Conservation (phyloP, 2,797 vertebrate genomes). For the Syngnathus rostellatus region DNA sequence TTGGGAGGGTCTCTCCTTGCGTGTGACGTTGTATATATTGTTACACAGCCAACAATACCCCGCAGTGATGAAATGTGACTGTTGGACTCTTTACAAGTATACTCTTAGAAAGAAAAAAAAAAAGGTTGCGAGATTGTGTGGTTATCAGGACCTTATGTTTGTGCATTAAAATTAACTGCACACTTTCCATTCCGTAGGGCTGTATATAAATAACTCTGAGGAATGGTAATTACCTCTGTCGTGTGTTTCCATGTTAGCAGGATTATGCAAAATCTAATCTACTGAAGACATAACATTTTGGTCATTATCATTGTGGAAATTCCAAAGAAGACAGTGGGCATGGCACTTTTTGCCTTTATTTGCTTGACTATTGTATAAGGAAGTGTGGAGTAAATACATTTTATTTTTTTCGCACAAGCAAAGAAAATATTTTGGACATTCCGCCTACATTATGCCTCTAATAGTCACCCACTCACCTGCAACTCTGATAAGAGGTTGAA, state of each 20-base stretch:
- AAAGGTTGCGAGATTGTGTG: slow-evolving; percentile 1
- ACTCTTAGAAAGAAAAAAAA: slow-evolving; percentile 4
- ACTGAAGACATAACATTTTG: background rate
- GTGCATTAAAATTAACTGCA: slow-evolving; percentile 27
- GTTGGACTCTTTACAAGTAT: slow-evolving; percentile 9
- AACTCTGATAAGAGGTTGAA: too few relatives aligned
- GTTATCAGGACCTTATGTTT: slow-evolving; percentile 37
- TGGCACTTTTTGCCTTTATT: background rate
- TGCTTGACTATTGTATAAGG: background rate
- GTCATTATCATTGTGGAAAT: slow-evolving; percentile 4
- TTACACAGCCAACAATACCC: slow-evolving; percentile 13
- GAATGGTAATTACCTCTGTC: slow-evolving; percentile 44
- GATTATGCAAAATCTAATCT: slow-evolving; percentile 9
- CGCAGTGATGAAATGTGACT: slow-evolving; percentile 12
- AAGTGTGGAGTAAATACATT: too few relatives aligned
- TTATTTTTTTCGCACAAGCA: too few relatives aligned
- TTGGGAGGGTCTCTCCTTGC: slow-evolving; percentile 11
- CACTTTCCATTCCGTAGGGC: slow-evolving; percentile 40
- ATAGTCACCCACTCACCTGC: too few relatives aligned
- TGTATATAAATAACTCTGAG: slow-evolving; percentile 52
- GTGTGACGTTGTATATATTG: slow-evolving; percentile 18
- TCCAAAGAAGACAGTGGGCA: background rate
- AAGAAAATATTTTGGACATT: too few relatives aligned
- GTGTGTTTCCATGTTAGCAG: slow-evolving; percentile 2
- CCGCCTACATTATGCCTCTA: too few relatives aligned